phyloP scores from a whole-genome alignment of 2,888 invertebrate species.

The Tenodera sinensis region DNA sequence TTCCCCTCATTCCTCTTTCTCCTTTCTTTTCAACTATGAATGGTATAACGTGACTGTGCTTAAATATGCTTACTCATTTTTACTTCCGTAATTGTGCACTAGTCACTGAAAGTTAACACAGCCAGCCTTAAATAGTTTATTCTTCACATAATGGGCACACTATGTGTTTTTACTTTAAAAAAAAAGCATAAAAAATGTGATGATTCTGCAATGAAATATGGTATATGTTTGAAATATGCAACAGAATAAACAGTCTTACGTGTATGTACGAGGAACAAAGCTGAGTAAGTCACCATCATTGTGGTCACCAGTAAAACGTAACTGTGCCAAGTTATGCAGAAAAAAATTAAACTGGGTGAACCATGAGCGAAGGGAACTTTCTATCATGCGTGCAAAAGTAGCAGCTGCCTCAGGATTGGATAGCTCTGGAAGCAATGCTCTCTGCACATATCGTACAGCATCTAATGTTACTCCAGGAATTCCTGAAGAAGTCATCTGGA shows the following conservation, averaged over 20 bases:
- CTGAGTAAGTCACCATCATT: constrained; percentile 74
- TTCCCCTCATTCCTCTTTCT: too few species aligned
- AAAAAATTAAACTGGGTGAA: constrained; percentile 98
- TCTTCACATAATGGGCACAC: too few species aligned
- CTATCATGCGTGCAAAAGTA: constrained; percentile 93
- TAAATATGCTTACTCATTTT: too few species aligned
- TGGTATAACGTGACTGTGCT: too few species aligned
- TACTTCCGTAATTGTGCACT: too few species aligned
- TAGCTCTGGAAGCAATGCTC: constrained; percentile 80
- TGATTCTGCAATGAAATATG: too few species aligned
- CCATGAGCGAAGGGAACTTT: constrained; percentile 87
- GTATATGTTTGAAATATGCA: not conserved
- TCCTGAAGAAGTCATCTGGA: constrained; percentile 85
- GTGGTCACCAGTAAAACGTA: constrained; percentile 87
- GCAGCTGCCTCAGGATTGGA: constrained; percentile 95
- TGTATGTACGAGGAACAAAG: constrained; percentile 91
- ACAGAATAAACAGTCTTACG: constrained; percentile 55
- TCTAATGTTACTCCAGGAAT: constrained; percentile 88
- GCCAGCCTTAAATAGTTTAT: too few species aligned
- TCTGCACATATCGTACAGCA: constrained; percentile 89
- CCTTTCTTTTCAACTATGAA: too few species aligned
- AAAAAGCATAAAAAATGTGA: too few species aligned
- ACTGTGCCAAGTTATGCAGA: constrained; percentile 91
- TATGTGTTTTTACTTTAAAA: too few species aligned
- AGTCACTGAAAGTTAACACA: too few species aligned